Base-by-base conservation (phyloP, 2,888 invertebrate species). In the Proisotoma minuta region DNA sequence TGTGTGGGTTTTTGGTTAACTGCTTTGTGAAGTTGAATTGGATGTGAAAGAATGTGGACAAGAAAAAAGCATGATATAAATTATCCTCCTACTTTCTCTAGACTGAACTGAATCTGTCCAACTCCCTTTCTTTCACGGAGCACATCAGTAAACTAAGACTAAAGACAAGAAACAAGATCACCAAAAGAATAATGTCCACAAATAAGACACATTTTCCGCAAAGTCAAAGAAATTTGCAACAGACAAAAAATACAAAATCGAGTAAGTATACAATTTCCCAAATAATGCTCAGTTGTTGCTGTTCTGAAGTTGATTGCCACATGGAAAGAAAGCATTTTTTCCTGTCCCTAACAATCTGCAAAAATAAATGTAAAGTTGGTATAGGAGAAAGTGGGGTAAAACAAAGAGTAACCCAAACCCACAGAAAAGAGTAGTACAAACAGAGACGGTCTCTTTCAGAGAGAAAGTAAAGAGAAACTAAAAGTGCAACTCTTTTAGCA, bases 11-110 rank as follows among this genome's bases (percentile, higher is more conserved):
- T 43, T 15, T 20, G 43, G 43, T 43, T 43, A 43, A 4, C 18
- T 5, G 43, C 20, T 43, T 15, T 43, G 43, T 4, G 20, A 20
- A 43, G 18, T 15, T 18, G 18, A n/a, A 43, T 18, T 43, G 43
- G 15, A 43, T 39, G 51, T 24, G 56, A 49, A 24, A 51, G 51
- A 56, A 51, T 28, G 57, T 34, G 65, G 47, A 56, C 28, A 52
- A 50, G 57, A 60, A 60, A 66, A 63, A 62, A 65, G 57, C 59
- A 58, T 60, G 63, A 63, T 61, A 66, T 66, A 66, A 66, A 66
- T 66, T 66, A 66, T 66, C 58, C 49, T 62, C 57, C 50, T 59
- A 50, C 47, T 29, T 43, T 20, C 15, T 43, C 20, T 20, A n/a
- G n/a, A n/a, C n/a, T n/a, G 18, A 43, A 43, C 18, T 43, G 43